These are phyloP conservation scores for Cataglyphis altisquamis DNA, from an alignment of 2,888 invertebrate genomes.

Conservation along the genomic window DNA sequence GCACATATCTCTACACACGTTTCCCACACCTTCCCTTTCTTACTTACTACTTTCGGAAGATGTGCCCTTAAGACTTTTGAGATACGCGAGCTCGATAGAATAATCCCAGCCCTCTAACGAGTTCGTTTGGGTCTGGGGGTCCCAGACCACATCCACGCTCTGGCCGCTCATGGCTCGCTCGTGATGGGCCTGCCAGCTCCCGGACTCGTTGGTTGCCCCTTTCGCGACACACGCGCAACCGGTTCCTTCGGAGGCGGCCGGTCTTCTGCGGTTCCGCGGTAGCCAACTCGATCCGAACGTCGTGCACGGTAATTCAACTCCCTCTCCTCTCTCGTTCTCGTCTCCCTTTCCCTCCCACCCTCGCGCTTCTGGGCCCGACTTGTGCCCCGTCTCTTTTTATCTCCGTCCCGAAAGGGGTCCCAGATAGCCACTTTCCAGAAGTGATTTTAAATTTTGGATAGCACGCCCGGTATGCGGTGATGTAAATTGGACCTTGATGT, in stretches of 20 bases:
- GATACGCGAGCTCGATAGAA: slow-evolving; percentile 93
- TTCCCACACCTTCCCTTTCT: neutral
- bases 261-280: slow-evolving; percentile 80
- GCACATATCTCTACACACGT: neutral
- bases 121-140: slow-evolving; percentile 87
- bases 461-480: neutral
- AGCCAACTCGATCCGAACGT: slow-evolving; percentile 72
- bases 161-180: slow-evolving; percentile 79
- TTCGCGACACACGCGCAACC: slow-evolving; percentile 74
- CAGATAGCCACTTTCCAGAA: slow-evolving; percentile 26
- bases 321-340: slow-evolving; percentile 47
- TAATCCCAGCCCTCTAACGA: slow-evolving; percentile 95
- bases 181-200: slow-evolving; percentile 29
- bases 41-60: slow-evolving; percentile 44
- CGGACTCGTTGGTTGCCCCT: slow-evolving; percentile 27
- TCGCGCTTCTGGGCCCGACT: slow-evolving; percentile 37
- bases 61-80: slow-evolving; percentile 87
- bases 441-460: slow-evolving; percentile 8
- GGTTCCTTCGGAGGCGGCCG: slow-evolving; percentile 81
- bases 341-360: slow-evolving; percentile 36
- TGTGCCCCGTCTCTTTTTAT: neutral
- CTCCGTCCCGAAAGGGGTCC: slow-evolving; percentile 4
- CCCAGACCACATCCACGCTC: slow-evolving; percentile 85
- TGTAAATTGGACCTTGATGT: neutral
- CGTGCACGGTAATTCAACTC: slow-evolving; percentile 61